phyloP scores from a whole-genome alignment of 2,797 vertebrate species.

The Pseudochirops corinnae region DNA sequence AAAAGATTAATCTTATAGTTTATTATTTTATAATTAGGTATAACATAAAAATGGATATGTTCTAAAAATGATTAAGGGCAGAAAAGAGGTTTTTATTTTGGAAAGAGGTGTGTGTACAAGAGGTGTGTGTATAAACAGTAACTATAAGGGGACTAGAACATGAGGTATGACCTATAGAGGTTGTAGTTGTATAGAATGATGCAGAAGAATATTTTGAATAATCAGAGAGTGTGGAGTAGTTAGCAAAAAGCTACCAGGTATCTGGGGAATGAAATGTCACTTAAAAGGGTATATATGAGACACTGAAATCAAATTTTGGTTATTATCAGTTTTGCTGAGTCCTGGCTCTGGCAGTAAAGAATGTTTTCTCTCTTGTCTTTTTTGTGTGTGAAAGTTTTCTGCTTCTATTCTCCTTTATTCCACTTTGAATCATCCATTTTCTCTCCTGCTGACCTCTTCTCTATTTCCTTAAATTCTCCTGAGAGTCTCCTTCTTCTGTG shows the following conservation, averaged over 20 bases:
- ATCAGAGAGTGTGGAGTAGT: not conserved
- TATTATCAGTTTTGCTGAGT: not conserved
- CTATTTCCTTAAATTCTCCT: not conserved
- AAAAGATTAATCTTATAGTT: not conserved
- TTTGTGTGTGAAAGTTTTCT: not conserved
- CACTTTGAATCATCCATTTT: not conserved
- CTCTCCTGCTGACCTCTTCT: not conserved
- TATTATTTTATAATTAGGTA: not conserved
- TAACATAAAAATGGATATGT: not conserved
- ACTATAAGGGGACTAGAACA: not conserved
- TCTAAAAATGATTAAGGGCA: not conserved
- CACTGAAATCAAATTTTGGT: not conserved
- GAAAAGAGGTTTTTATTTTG: not conserved
- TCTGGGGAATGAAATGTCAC: too few species aligned
- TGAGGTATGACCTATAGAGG: not conserved
- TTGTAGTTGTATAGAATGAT: not conserved
- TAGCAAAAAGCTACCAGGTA: not conserved
- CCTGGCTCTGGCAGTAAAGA: not conserved
- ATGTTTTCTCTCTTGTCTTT: not conserved
- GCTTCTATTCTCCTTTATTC: not conserved
- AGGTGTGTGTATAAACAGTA: not conserved
- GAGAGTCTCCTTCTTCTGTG: not conserved
- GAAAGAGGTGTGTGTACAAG: not conserved
- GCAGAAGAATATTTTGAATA: not conserved
- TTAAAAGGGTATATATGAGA: not conserved